phyloP scores from a whole-genome alignment of 2,113 vertebrate genomes.

The Tragelaphus strepsiceros region DNA sequence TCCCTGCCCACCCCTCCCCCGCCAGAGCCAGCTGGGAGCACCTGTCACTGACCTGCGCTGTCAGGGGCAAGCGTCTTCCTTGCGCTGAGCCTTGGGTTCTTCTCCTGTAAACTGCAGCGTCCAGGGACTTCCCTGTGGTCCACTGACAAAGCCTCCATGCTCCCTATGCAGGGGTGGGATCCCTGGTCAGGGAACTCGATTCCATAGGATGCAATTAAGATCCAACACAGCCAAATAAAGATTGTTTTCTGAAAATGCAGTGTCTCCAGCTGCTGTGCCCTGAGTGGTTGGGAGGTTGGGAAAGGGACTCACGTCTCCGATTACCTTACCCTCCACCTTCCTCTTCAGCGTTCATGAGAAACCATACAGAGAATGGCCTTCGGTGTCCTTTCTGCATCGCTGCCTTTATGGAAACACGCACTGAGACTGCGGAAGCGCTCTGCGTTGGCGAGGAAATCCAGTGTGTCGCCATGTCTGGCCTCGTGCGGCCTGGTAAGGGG shows the following conservation, averaged over 20 bases:
- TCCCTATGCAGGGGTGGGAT: no score
- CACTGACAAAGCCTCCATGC: no score
- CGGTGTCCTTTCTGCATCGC: conserved; percentile 51
- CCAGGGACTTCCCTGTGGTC: no score
- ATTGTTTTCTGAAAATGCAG: no score
- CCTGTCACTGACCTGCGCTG: rapidly evolving
- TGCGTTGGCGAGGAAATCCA: conserved; percentile 62
- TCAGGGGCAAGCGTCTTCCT: not conserved
- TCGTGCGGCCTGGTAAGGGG: conserved; percentile 59
- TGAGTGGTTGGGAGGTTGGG: no score
- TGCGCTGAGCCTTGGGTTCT: not conserved
- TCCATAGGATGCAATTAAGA: no score
- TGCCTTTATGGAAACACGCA: conserved; percentile 44
- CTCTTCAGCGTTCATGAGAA: not conserved
- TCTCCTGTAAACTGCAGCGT: not conserved
- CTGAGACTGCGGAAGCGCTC: not conserved
- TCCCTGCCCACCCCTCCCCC: not conserved
- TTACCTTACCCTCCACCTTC: not conserved
- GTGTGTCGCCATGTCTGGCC: conserved; percentile 60
- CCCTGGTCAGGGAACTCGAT: no score
- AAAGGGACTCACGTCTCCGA: rapidly evolving
- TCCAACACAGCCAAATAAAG: no score
- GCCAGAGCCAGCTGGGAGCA: not conserved
- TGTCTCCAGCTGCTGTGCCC: not conserved
- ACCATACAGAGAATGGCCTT: conserved; percentile 32